phyloP scores from a whole-genome alignment of 2,113 vertebrate species.

The Amazona guildingii region DNA sequence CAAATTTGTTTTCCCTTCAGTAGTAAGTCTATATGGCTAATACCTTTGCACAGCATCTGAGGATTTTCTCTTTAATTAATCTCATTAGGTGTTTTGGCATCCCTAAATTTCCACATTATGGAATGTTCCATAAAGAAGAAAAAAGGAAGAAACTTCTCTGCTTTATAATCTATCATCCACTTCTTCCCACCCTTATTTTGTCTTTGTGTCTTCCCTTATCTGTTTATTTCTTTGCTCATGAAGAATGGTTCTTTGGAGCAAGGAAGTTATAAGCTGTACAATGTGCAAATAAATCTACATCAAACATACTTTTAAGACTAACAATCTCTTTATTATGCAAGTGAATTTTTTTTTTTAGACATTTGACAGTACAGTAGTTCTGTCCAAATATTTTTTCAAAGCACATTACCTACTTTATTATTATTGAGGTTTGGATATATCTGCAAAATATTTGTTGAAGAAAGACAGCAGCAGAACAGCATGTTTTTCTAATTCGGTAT shows the following conservation, averaged over 20 bases:
- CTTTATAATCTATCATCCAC: not conserved
- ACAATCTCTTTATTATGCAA: not conserved
- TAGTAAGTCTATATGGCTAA: not conserved
- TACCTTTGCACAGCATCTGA: not conserved
- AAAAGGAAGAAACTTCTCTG: not conserved
- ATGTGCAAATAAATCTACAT: not conserved
- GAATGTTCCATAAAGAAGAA: not conserved
- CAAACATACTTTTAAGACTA: not conserved
- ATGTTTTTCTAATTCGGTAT: not conserved
- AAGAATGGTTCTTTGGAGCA: conserved; percentile 1
- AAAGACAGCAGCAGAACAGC: not conserved
- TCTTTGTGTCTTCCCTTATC: not conserved
- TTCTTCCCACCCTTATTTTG: not conserved
- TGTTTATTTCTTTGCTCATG: not conserved
- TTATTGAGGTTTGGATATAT: not conserved
- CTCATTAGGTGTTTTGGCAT: not conserved
- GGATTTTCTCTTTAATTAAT: not conserved
- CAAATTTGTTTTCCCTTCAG: not conserved
- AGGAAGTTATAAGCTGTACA: not conserved
- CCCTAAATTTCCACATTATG: not conserved
- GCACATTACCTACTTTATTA: not conserved
- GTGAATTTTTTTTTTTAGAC: not conserved
- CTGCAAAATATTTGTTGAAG: not conserved
- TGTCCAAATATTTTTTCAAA: not conserved
- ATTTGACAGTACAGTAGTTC: not conserved